Evolutionary conservation across 2,797 vertebrate species (phyloP), one percentile per base, ranked within the genome.

Genomic region (Mus spretus): DNA sequence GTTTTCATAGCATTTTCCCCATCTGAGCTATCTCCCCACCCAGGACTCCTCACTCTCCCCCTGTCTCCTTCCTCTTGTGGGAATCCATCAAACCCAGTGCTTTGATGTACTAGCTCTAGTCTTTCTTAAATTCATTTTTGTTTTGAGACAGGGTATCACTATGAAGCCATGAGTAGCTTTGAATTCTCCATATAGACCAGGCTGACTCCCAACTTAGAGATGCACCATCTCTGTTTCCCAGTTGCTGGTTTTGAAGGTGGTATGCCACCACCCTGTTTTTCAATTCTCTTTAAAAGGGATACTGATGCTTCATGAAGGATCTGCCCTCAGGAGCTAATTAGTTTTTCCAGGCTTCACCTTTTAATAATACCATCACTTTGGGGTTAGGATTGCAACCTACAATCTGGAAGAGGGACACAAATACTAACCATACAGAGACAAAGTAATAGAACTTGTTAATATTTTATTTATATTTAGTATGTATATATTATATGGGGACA

Each of bases 391-490:
- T 20, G 22, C 15, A 61, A 70, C 14, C 20, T 26, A 84, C 24
- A 34, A 2, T 70, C 50, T n/a, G 11, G 22, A 13, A 15, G 4
- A 53, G 7, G 15, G 9, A 6, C 6, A 70, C 17, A 55, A 55
- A 57, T 53, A 31, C 40, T 55, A 47, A 78, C 50, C 44, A 61
- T 22, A 26, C 22, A 57, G 85, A 65, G n/a, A 47, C 11, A 94
- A 95, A 87, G 74, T 50, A 53, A 28, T n/a, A 63, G n/a, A 50
- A 94, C 85, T 57, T 85, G 14, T 72, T 70, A 65, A 57, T 75
- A 82, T 63, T 88, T 44, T 53, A 63, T 26, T 70, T 75, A 44
- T 9, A 11, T 13, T 55, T 72, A 15, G 8, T 83, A 37, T 61
- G 7, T 11, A 13, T 50, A 3, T 59, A 59, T 93, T 86, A 85